A percentile compares a stretch with the other conserved stretches of the same genome.
Conservation (phyloP, 2,113 vertebrate species). For the Plestiodon gilberti region DNA sequence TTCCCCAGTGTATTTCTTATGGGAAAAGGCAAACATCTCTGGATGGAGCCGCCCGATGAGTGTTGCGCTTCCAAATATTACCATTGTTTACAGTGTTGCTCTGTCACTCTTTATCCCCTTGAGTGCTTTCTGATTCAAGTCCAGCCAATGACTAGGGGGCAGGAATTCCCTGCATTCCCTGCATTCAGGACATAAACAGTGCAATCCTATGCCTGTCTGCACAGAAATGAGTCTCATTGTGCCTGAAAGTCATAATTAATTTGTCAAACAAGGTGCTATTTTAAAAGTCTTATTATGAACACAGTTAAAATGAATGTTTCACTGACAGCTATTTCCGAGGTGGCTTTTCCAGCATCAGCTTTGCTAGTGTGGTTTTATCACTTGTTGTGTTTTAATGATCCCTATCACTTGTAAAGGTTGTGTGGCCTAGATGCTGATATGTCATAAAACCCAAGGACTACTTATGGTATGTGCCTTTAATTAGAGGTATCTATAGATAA, state of each 20-base stretch:
- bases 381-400: neutral
- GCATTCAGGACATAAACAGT: too few relatives aligned
- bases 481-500: neutral
- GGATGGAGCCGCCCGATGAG: neutral
- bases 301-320: too few relatives aligned
- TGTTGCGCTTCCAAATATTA: neutral
- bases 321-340: too few relatives aligned
- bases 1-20: neutral
- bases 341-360: too few relatives aligned
- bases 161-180: fast-evolving
- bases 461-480: neutral
- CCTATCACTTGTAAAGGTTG: neutral
- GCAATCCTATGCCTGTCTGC: too few relatives aligned
- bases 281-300: neutral
- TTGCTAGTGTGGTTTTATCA: neutral
- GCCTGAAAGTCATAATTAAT: neutral
- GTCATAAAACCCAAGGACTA: neutral
- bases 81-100: neutral
- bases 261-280: neutral
- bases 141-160: neutral
- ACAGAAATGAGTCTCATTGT: too few relatives aligned
- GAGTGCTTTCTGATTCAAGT: neutral
- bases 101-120: neutral
- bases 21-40: neutral
- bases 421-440: neutral